A percentile compares a stretch with the other conserved stretches of the same genome.
phyloP scores from a whole-genome alignment of 2,888 invertebrate genomes.

The Tetropium fuscum region DNA sequence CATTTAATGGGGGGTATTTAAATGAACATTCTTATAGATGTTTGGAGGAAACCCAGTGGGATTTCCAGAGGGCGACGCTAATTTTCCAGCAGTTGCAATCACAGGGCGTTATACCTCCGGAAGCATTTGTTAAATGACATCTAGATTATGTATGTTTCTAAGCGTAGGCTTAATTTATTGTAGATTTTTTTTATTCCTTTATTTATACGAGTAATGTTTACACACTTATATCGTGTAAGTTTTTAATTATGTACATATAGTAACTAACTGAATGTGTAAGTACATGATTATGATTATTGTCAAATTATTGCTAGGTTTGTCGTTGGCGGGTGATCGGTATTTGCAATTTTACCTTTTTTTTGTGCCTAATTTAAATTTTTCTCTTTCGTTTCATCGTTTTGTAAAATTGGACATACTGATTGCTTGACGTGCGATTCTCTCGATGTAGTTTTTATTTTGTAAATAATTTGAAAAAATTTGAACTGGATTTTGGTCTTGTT shows the following conservation, averaged over 20 bases:
- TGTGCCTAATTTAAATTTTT: not conserved
- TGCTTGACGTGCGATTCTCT: not conserved
- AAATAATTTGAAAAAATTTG: not conserved
- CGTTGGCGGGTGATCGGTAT: too few relatives aligned
- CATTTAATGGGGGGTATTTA: too few relatives aligned
- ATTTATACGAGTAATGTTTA: too few relatives aligned
- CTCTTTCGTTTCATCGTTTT: not conserved
- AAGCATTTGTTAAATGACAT: constrained; percentile 82
- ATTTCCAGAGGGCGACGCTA: constrained; percentile 80
- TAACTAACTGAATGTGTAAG: too few relatives aligned
- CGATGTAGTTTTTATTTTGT: constrained; percentile 1
- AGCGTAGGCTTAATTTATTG: constrained; percentile 1
- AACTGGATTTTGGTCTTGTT: constrained; percentile 10
- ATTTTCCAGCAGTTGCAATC: constrained; percentile 85
- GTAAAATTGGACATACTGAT: constrained; percentile 1
- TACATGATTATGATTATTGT: too few relatives aligned
- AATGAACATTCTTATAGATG: constrained; percentile 81
- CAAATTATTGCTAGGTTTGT: too few relatives aligned
- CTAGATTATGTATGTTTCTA: constrained; percentile 23
- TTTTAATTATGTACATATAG: not conserved
- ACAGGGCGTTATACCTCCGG: constrained; percentile 84
- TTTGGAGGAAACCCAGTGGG: constrained; percentile 90
- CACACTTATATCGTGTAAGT: not conserved
- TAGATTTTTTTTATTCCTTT: constrained; percentile 3
- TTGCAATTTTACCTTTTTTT: constrained; percentile 4